Percentiles rank a stretch among this genome's conserved stretches.
These are phyloP conservation scores for Eupithecia subfuscata DNA, from an alignment of 2,888 invertebrate species.

Conservation along the genomic window DNA sequence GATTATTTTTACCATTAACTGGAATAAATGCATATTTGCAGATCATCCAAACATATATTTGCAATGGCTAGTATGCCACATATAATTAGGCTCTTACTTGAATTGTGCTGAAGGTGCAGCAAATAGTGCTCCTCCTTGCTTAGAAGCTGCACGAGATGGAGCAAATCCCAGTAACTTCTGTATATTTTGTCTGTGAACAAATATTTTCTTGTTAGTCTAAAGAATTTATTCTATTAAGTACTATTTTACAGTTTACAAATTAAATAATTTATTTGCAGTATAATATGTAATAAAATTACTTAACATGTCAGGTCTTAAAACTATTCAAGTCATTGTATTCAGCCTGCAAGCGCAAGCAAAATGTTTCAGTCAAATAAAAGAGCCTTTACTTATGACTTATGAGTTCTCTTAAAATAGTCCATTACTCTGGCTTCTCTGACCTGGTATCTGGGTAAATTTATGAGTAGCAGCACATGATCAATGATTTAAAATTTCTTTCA, in stretches of 20 bases:
- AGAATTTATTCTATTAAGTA: not conserved
- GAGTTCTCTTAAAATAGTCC: not conserved
- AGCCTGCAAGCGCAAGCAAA: not conserved
- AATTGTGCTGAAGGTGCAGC: slow-evolving; percentile 92
- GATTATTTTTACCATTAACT: too few species aligned
- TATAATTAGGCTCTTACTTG: slow-evolving; percentile 81
- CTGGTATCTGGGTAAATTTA: too few species aligned
- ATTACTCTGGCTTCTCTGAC: too few species aligned
- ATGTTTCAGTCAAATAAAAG: not conserved
- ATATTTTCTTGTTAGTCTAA: not conserved
- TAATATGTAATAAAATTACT: too few species aligned
- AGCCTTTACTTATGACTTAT: not conserved
- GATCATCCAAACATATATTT: too few species aligned
- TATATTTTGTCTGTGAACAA: slow-evolving; percentile 91
- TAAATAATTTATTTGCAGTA: too few species aligned
- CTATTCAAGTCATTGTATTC: not conserved
- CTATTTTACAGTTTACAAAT: not conserved
- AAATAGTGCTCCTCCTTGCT: slow-evolving; percentile 95
- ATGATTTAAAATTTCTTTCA: too few species aligned
- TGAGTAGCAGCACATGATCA: too few species aligned
- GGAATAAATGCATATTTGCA: too few species aligned
- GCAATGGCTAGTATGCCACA: too few species aligned
- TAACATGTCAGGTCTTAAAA: too few species aligned
- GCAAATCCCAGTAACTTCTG: slow-evolving; percentile 99
- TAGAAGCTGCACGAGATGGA: slow-evolving; percentile 97